Conservation (phyloP, 2,888 invertebrate species). For the Flabesymbios commensalis region DNA sequence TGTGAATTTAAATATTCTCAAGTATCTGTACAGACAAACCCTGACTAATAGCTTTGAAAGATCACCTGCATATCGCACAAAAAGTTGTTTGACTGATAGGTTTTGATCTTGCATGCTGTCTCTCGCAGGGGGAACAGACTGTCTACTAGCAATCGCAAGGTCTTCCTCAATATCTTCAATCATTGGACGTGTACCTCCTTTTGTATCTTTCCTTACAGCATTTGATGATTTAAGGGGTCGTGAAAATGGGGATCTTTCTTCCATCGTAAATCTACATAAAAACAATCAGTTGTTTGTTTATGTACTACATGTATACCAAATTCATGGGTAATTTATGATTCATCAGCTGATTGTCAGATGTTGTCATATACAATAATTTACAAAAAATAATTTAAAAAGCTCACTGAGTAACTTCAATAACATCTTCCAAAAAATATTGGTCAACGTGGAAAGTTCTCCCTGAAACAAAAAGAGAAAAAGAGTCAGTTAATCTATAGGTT, state of each 20-base stretch:
- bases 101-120: constrained; percentile 49
- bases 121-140: constrained; percentile 37
- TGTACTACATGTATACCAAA: background rate
- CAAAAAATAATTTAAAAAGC: background rate
- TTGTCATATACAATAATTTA: background rate
- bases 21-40: too few relatives aligned
- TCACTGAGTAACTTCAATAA: constrained; percentile 70
- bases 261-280: constrained; percentile 43
- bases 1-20: too few relatives aligned
- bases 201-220: constrained; percentile 31
- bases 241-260: constrained; percentile 50
- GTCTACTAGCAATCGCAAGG: constrained; percentile 16
- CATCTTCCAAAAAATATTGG: constrained; percentile 81
- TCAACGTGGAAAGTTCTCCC: constrained; percentile 78
- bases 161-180: constrained; percentile 37
- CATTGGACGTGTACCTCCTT: background rate
- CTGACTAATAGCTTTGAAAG: too few relatives aligned
- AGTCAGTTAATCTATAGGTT: too few relatives aligned
- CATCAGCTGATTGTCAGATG: too few relatives aligned
- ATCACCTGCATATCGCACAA: constrained; percentile 48
- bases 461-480: constrained; percentile 31
- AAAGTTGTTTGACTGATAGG: constrained; percentile 48
- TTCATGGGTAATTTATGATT: constrained; percentile 6
- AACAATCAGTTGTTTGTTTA: background rate
- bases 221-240: constrained; percentile 44